Base-by-base conservation (phyloP, 2,888 invertebrate species). In the Lasioglossum villosulum region DNA sequence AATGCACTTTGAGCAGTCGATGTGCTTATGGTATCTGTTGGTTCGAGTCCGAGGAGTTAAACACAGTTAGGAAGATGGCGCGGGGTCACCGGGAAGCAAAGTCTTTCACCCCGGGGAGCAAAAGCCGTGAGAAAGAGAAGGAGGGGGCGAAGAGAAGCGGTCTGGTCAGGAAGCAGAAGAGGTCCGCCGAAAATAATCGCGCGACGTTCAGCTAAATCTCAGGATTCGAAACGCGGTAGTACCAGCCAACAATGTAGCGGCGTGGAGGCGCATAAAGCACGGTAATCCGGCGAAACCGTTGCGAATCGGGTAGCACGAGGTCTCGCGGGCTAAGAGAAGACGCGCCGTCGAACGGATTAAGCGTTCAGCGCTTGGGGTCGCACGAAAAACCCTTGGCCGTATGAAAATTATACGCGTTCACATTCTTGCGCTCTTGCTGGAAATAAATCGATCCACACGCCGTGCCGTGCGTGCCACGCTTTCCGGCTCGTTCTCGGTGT, bases 401-500 rank as follows among this genome's bases (percentile, higher is more conserved):
- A 84, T 84, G 87, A 91, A 89, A 90, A 92, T 90, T 84, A 88
- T 87, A 48, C 45, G 83, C 85, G 86, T 86, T 90, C 81, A 85
- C 81, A 82, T 89, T 89, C 83, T 83, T 78, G 83, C 52, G 89
- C 14, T 59, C 59, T 59, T 84, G 83, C 89, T 89, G 86, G 88
- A 89, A 91, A 91, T 91, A 90, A 92, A 92, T 92, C 91, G 90
- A 92, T 92, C 79, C 81, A 73, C 82, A 68, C 75, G 78, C 71
- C 83, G 76, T 52, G 39, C 34, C 59, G 59, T 59, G 59, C 30
- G 59, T 59, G 52, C 52, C 59, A 27, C 59, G 59, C 27, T 27
- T 27, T 59, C 27, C 3, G 59, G 14, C 59, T 14, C 59, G 1
- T 2, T 12, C 59, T 59, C 59, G 14, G 27, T 59, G 52, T 52